Evolutionary conservation across 2,888 invertebrate species (phyloP).

Genomic region (Acheta domesticus): DNA sequence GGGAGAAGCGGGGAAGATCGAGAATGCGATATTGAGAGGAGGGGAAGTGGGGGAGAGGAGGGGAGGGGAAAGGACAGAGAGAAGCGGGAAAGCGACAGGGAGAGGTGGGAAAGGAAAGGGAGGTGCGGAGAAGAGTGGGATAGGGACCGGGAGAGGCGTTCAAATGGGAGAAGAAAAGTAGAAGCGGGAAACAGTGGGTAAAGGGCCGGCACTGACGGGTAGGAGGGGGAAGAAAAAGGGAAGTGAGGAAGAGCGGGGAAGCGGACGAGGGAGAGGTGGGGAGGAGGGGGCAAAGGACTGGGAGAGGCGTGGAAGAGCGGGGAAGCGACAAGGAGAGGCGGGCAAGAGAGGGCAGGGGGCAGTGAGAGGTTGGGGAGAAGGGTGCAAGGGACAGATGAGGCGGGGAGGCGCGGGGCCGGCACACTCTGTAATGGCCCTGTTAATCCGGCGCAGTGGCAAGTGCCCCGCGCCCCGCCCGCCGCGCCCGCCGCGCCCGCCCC

Average conservation of each 20-base stretch:
- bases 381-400: no score
- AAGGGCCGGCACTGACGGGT: not conserved
- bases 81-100: no score
- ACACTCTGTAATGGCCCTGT: not conserved
- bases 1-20: not conserved
- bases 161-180: no score
- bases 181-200: not conserved
- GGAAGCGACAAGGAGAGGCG: no score
- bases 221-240: no score
- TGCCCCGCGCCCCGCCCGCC: not conserved
- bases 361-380: not conserved
- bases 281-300: not conserved
- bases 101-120: no score
- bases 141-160: not conserved
- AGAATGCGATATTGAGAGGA: rapidly evolving
- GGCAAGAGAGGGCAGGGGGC: not conserved
- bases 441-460: not conserved
- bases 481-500: not conserved
- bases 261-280: not conserved
- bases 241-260: not conserved
- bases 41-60: not conserved
- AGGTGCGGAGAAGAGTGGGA: not conserved
- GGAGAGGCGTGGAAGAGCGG: not conserved
- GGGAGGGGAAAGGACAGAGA: not conserved
- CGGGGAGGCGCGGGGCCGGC: not conserved